Evolutionary conservation across 2,888 invertebrate genomes (phyloP).

Genomic region (Lycia hirtaria): DNA sequence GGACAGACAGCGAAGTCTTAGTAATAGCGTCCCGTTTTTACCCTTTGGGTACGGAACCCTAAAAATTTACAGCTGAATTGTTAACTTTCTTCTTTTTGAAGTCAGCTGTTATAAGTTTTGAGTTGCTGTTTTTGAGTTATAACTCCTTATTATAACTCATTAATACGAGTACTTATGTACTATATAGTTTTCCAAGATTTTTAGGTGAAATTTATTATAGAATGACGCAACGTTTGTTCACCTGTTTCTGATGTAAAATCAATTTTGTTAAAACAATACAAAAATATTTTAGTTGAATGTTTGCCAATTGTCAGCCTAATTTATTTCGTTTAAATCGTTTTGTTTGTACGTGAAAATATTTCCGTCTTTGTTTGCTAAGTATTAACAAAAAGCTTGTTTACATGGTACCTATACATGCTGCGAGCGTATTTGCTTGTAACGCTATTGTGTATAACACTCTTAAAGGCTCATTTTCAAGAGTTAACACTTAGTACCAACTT

Average conservation of each 20-base stretch:
- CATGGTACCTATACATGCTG: conserved; percentile 6
- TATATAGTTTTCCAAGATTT: no score
- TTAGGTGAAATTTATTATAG: no score
- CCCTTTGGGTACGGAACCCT: no score
- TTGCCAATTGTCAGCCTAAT: neutral
- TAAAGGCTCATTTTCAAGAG: conserved; percentile 4
- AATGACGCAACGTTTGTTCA: neutral
- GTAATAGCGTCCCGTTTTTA: no score
- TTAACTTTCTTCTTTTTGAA: no score
- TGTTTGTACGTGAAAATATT: neutral
- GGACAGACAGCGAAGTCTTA: no score
- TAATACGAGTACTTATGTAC: no score
- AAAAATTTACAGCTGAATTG: no score
- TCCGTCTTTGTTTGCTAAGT: neutral
- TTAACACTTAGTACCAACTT: conserved; percentile 2
- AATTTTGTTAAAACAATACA: neutral
- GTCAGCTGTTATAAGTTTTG: no score
- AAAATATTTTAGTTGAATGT: neutral
- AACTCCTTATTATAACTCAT: no score
- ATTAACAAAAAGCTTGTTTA: neutral
- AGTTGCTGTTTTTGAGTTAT: no score
- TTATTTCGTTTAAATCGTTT: neutral
- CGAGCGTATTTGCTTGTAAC: conserved; percentile 11
- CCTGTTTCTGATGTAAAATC: neutral
- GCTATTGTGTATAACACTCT: conserved; percentile 1